Evolutionary conservation across 2,888 invertebrate species (phyloP), one percentile per base, ranked within the genome.

Genomic region (Minunthozetes semirufus): DNA sequence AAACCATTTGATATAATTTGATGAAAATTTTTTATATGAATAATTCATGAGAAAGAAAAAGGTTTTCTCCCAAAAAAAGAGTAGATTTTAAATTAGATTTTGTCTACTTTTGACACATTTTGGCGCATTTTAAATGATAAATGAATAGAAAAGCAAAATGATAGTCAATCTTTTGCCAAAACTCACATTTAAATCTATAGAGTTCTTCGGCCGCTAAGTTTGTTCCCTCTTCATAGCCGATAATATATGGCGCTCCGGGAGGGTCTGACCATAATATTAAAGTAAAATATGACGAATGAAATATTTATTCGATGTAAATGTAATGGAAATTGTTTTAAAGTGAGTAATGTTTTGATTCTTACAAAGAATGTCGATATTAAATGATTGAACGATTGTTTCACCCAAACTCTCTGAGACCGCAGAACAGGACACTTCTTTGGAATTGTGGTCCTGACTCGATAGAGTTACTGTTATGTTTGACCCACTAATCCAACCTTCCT

Each of bases 241-340:
- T 92, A 80, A 97, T 95, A 83, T 91, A 90, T 0, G 96, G 95
- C 0, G 89, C 87, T 25, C 93, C 93, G 0, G 96, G 95, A 0
- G 95, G 93, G 87, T 94, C 94, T 95, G 85, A 71, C 66, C 59
- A 59, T 59, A 15, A 59, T 3, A 59, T 59, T 13, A 27, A 17
- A 6, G 19, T 11, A 11, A 59, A 59, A 11, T 66, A 25, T 48
- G 27, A 48, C 11, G 17, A 53, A 53, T 53, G 53, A 53, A 53
- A 1, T 19, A 4, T 53, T 19, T 53, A 53, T 53, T 53, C n/a
- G n/a, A 17, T 48, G 48, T 38, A 74, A 53, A 13, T 46, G n/a
- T 17, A 17, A 25, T 22, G 27, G 13, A 15, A 59, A 72, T n/a
- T 72, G 17, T 56, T 15, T 15, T 63, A 15, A 63, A 19, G 27